Evolutionary conservation across 1,140 invertebrate genomes (phyloP), one percentile per base, ranked within the genome.

Genomic region (Drepana arcuata): DNA sequence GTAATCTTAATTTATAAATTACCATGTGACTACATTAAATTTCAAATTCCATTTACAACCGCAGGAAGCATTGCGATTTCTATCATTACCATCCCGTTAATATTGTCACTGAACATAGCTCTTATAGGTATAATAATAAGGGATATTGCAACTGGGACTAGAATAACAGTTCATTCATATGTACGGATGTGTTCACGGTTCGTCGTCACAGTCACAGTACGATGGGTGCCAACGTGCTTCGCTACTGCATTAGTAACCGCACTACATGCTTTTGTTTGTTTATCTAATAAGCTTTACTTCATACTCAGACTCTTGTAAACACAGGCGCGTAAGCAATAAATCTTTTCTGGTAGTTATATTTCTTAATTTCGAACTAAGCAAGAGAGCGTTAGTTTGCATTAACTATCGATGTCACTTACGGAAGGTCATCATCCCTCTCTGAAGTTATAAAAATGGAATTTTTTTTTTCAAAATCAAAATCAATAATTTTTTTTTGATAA

Each of bases 41-140:
- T 46, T 14, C 41, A 48, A 48, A 46, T 45, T 36, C 44, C 49
- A 64, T 62, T 61, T 48, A 62, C 51, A 58, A 58, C 36, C 44
- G 48, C 60, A 65, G 71, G 71, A 67, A 68, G 54, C 42, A 48
- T 51, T 62, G 53, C 52, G 57, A 70, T 69, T 65, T 65, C 65
- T 50, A 74, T 71, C 67, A 52, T 46, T 41, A 37, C 32, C 36
- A 46, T 34, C 44, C 49, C 48, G 39, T 47, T 50, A 44, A 34
- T 33, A 40, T 29, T 26, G 12, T 4, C 26, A 35, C 46, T 45
- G 43, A 13, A 43, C 26, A 25, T 26, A 26, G 18, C 14, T 39
- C 48, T 53, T 60, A 60, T 41, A 34, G 14, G 30, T 7, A 29
- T 16, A 24, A 23, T 18, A n/a, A 47, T 60, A 70, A 43, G 53